Base-by-base conservation (phyloP, 2,113 vertebrate species). In the Rhea americana region DNA sequence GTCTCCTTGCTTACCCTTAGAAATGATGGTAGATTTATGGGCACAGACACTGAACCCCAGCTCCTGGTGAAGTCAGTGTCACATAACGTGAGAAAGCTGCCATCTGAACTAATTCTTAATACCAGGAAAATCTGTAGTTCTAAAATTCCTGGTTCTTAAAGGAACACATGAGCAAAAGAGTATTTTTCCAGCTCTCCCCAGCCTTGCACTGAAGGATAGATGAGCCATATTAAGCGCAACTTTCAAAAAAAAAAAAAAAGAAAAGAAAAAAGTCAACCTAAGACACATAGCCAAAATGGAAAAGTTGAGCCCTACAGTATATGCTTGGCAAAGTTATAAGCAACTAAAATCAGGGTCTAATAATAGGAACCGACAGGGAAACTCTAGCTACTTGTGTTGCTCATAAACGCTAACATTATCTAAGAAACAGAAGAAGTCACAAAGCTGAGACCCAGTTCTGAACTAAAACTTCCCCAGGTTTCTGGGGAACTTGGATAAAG, bases 351-450 rank as follows among this genome's bases (percentile, higher is more conserved):
- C 93, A 91, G 39, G n/a, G 55, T 84, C 70, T 87, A 84, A 16
- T 94, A 93, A 96, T 90, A 91, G 87, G 91, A 93, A 58, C 68
- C 93, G 91, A 93, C 95, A 96, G 85, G 56, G 87, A 96, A 95
- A 95, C 89, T 96, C 89, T 82, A 94, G 82, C 94, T 91, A 95
- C 93, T 95, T 85, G 87, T 67, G 79, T 63, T 89, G 85, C 75
- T 92, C 77, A 80, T 78, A 94, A 92, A 70, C 1, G 7, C 58
- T 51, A 73, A 58, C 26, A 8, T 28, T 79, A 71, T 77, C 75
- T 91, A 91, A 79, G 89, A 93, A 63, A 91, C 8, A 41, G 53
- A 72, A 11, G 71, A 50, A 91, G 82, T 65, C 84, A 74, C 59
- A 75, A 85, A 87, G 71, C 41, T 59, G 63, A 80, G 51, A 71